Evolutionary conservation across 2,888 invertebrate species (phyloP), one percentile per base, ranked within the genome.

Genomic region (Malthinus seriepunctatus): DNA sequence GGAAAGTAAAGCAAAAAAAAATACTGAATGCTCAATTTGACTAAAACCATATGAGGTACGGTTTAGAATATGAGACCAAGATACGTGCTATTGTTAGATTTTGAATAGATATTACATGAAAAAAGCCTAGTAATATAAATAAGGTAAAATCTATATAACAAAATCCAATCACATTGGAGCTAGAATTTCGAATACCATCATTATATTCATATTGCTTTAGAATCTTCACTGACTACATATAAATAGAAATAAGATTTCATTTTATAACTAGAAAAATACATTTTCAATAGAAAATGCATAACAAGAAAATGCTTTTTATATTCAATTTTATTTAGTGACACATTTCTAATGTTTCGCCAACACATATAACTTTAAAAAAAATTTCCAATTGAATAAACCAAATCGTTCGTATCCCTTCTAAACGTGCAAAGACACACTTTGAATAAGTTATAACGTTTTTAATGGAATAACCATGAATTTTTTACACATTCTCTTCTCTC

Each of bases 391-490:
- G 67, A n/a, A n/a, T 64, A 64, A 66, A 66, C 63, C 60, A 63
- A 68, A 67, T 68, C 65, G 60, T 51, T 15, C 35, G 38, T 33
- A 48, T 23, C 53, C 51, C 44, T 50, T 48, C 32, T 32, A 48
- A 32, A 45, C 37, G 59, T 46, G 34, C 35, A 8, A 42, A 56
- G 37, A 58, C 56, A 45, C 59, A 63, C 61, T 62, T 51, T 62
- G 65, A 68, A 65, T 65, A 67, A 70, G 67, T 68, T 64, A 67
- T 65, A 64, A 23, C 50, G 46, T 64, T 67, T 68, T 67, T 69
- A 70, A 70, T 70, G 69, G 69, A 69, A 65, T 64, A 57, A 61
- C 63, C 63, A 56, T 66, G 65, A 64, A 67, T 68, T 65, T 68
- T 67, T 68, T 63, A 63, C 56, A 64, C 62, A 53, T 54, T 34